These are phyloP conservation scores for Lypha dubia DNA, from an alignment of 2,888 invertebrate species.

Conservation along the genomic window DNA sequence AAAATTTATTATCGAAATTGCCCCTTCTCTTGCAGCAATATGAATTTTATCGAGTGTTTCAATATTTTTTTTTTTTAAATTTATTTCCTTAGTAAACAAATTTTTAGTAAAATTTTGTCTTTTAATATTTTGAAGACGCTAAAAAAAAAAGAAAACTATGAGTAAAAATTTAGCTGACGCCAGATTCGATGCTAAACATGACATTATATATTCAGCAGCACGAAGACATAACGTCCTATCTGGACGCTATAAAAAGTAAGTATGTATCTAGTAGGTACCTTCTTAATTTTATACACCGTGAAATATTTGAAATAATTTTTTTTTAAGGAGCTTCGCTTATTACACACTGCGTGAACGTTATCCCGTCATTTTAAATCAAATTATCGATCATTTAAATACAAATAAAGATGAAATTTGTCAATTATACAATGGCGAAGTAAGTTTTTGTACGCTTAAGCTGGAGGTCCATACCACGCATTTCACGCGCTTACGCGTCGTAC, in stretches of 20 bases:
- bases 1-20: neutral
- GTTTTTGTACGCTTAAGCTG: constrained; percentile 25
- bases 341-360: constrained; percentile 92
- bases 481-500: no score
- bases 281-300: neutral
- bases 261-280: neutral
- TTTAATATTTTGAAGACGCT: neutral
- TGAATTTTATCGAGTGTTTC: neutral
- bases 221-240: constrained; percentile 86
- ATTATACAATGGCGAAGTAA: constrained; percentile 86
- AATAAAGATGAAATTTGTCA: constrained; percentile 87
- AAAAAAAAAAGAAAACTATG: constrained; percentile 18
- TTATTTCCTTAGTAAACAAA: neutral
- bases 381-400: constrained; percentile 91
- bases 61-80: neutral
- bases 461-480: no score
- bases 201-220: constrained; percentile 84
- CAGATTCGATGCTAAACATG: constrained; percentile 82
- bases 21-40: neutral
- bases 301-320: neutral
- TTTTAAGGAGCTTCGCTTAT: constrained; percentile 92
- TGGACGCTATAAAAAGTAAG: constrained; percentile 85
- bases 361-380: constrained; percentile 93
- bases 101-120: neutral
- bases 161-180: constrained; percentile 3